These are phyloP conservation scores for Platycheirus rosarum DNA, from an alignment of 2,888 invertebrate species.

Conservation along the genomic window DNA sequence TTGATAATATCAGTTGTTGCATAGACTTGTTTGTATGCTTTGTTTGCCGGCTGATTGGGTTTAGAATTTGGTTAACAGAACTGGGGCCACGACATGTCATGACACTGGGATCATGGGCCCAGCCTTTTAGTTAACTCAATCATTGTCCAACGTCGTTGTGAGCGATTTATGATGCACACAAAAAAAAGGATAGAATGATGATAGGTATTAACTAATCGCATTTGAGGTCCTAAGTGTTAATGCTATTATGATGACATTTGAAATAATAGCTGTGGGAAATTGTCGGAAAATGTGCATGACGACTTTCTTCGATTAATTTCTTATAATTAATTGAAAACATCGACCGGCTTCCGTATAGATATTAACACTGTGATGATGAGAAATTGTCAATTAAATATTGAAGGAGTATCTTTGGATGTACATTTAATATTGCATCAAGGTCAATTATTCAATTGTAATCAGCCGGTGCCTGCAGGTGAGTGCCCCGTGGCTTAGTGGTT, in stretches of 20 bases:
- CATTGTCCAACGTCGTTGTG: conserved; percentile 40
- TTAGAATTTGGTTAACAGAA: conserved; percentile 44
- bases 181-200: conserved; percentile 32
- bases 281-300: conserved; percentile 28
- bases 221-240: conserved; percentile 23
- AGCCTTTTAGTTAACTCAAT: conserved; percentile 56
- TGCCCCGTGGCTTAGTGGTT: too few relatives aligned
- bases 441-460: too few relatives aligned
- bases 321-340: conserved; percentile 34
- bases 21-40: conserved; percentile 19
- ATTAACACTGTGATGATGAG: conserved; percentile 24
- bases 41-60: conserved; percentile 56
- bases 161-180: conserved; percentile 28
- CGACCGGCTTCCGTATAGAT: conserved; percentile 9
- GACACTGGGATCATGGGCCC: conserved; percentile 38
- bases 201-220: conserved; percentile 44
- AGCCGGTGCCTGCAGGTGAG: too few relatives aligned
- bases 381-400: conserved; percentile 51
- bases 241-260: conserved; percentile 10
- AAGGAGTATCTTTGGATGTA: conserved; percentile 36
- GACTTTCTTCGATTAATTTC: conserved; percentile 36
- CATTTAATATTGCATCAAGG: too few relatives aligned
- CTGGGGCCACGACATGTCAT: conserved; percentile 45
- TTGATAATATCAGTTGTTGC: conserved; percentile 68
- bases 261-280: conserved; percentile 60